Conservation (phyloP, 2,113 vertebrate genomes). For the Eolophus roseicapilla region DNA sequence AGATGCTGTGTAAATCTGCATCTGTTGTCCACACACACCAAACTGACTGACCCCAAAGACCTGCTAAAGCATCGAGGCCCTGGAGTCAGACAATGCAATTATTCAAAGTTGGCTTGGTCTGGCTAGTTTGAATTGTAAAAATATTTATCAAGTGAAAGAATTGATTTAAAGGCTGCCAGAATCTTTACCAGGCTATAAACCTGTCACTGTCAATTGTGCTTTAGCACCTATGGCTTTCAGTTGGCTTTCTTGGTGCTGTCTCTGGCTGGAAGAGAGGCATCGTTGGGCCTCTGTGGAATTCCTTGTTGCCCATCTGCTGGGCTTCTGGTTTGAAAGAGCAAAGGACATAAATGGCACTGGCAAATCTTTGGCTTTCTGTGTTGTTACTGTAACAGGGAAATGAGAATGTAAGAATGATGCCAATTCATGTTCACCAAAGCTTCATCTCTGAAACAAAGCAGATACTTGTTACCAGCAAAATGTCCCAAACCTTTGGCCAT, state of each 20-base stretch:
- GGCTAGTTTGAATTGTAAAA: conserved; percentile 1
- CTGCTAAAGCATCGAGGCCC: neutral
- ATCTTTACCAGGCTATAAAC: conserved; percentile 14
- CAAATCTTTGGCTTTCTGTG: neutral
- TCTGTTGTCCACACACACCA: neutral
- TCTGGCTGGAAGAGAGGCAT: neutral
- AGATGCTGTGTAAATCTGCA: neutral
- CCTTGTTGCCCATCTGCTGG: conserved; percentile 38
- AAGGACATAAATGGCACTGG: neutral
- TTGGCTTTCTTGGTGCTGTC: neutral
- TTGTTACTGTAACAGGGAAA: neutral
- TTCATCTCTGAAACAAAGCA: neutral
- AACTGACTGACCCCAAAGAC: neutral
- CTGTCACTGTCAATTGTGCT: conserved; percentile 23
- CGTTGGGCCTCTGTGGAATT: neutral
- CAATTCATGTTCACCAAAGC: neutral
- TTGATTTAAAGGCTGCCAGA: conserved; percentile 9
- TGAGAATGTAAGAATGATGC: neutral
- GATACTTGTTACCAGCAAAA: neutral
- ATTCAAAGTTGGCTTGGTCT: neutral
- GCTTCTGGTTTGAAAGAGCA: neutral
- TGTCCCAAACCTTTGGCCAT: neutral
- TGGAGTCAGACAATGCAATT: neutral
- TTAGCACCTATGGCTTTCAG: conserved; percentile 21
- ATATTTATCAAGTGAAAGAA: conserved; percentile 17